Conservation (phyloP, 2,797 vertebrate species). For the Syngnathus acus region DNA sequence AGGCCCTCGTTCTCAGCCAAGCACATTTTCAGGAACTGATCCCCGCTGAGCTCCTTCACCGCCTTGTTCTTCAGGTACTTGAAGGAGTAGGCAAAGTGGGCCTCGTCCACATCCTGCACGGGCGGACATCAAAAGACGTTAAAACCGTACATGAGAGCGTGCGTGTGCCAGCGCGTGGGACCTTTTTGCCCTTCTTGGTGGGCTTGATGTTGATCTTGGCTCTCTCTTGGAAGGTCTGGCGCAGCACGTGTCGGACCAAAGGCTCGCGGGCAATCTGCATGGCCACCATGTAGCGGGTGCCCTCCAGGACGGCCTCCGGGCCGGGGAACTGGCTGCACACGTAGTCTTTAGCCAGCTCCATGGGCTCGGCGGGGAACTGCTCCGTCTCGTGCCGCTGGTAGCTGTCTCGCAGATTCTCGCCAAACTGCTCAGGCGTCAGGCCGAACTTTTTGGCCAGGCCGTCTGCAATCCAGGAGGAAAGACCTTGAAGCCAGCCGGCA, state of each 20-base stretch:
- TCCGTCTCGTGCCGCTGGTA: constrained; percentile 98
- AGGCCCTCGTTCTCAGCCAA: constrained; percentile 89
- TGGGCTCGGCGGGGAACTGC: constrained; percentile 95
- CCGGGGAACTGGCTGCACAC: constrained; percentile 93
- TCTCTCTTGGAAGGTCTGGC: constrained; percentile 96
- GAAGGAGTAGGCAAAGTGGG: constrained; percentile 94
- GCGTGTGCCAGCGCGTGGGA: constrained; percentile 23
- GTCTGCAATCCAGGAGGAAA: constrained; percentile 61
- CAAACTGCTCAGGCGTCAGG: constrained; percentile 96
- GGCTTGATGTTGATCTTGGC: constrained; percentile 95
- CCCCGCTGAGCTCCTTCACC: constrained; percentile 93
- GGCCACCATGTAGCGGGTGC: constrained; percentile 97
- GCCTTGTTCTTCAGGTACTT: constrained; percentile 98
- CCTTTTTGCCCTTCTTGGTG: constrained; percentile 97
- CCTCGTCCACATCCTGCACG: constrained; percentile 89
- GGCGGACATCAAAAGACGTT: constrained; percentile 6
- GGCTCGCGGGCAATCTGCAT: constrained; percentile 96
- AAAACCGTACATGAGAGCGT: not conserved
- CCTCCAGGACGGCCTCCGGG: constrained; percentile 89
- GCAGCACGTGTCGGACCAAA: constrained; percentile 90
- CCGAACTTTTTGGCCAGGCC: constrained; percentile 97
- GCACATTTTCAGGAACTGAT: constrained; percentile 96
- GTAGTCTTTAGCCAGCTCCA: constrained; percentile 96
- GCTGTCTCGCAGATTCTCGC: constrained; percentile 96
- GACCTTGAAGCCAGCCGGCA: not conserved